Base-by-base conservation (phyloP, 2,888 invertebrate species). In the Germaria angustata region DNA sequence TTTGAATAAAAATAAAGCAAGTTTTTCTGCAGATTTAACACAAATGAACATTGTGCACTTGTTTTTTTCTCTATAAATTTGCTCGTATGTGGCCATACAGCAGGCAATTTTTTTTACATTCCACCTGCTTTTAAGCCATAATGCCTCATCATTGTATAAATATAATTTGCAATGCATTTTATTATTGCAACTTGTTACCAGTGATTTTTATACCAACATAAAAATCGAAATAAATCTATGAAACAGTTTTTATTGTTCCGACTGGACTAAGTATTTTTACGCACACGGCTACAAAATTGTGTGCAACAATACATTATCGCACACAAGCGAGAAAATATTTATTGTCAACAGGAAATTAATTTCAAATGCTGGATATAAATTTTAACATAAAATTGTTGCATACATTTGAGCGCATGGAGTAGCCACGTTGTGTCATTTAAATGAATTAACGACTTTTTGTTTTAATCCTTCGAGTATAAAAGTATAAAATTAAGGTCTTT, bases 281-380 rank as follows among this genome's bases (percentile, higher is more conserved):
- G 34, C 55, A 55, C 53, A 73, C 61, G 15, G 6, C 28, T 39
- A 53, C 32, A 46, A 34, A 28, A 34, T 34, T 15, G n/a, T 24
- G 15, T 46, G n/a, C 22, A 61, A 61, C 49, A 51, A 66, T 41
- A 22, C 57, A 44, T 44, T 51, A 68, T 41, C 28, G 15, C 6
- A 32, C 17, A 53, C 46, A 63, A 41, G 28, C 15, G n/a, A 34
- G 22, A 32, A 79, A 65, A 49, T 57, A 71, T 53, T 79, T 79
- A 57, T 72, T 57, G 78, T 57, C 65, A 79, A 65, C 72, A 72
- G 79, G 79, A 79, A 79, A 79, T 79, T 79, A 79, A 79, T 72
- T 72, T 72, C 41, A 72, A 77, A 79, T 59, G 41, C 49, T 72
- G 41, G 57, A 34, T 59, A 66, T 79, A 57, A 59, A 76, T 76